Conservation (phyloP, 2,797 vertebrate species). For the Myotis daubentonii region DNA sequence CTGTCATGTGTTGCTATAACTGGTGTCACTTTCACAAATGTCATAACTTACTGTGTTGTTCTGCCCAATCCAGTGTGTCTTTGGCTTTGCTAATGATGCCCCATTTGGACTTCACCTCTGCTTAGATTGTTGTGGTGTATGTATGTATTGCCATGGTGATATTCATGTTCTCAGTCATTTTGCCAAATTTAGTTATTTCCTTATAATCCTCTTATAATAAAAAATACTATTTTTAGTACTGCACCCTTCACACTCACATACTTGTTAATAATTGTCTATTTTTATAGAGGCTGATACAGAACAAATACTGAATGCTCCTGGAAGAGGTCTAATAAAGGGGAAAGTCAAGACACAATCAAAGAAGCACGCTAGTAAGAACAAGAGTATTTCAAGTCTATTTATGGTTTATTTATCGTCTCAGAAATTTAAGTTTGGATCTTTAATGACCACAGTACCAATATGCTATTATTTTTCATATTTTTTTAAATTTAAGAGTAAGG, state of each 20-base stretch:
- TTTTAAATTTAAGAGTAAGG: too few species aligned
- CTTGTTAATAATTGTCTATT: neutral
- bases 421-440: neutral
- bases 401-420: neutral
- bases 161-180: neutral
- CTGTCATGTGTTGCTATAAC: neutral
- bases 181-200: neutral
- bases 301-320: fast-evolving
- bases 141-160: neutral
- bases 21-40: neutral
- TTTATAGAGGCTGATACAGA: conserved; percentile 13
- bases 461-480: too few species aligned
- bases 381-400: neutral
- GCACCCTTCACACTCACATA: neutral
- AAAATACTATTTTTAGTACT: neutral
- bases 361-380: neutral
- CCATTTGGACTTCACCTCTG: neutral
- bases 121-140: neutral
- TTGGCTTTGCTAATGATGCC: neutral
- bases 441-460: neutral
- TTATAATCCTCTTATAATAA: neutral
- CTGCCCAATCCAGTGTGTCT: neutral
- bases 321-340: neutral
- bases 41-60: neutral
- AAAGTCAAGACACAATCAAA: neutral